Base-by-base conservation (phyloP, 64 coral and sea anemone genomes). In the Hydrozoanthus tunicans region DNA sequence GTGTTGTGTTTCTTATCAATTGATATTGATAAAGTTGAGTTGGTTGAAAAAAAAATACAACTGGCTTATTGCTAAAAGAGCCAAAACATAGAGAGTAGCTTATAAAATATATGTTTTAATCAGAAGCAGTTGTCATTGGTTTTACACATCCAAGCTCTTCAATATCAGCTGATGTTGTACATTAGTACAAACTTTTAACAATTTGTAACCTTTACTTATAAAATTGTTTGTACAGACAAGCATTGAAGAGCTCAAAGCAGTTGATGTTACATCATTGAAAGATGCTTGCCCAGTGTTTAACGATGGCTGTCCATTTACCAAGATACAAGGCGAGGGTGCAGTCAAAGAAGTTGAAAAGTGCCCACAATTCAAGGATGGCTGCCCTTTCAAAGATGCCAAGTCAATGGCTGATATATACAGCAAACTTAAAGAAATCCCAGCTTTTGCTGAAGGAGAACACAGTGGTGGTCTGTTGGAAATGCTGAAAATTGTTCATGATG, bases 211-310 rank as follows among this genome's bases (percentile, higher is more conserved):
- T 7, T 80, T 60, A n/a, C 15, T 60, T 7, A 74, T 58, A 81
- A 62, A 11, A 81, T 68, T 72, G 83, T 51, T 6, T 86, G 53
- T n/a, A 13, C 53, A 73, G 4, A 68, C 65, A 26, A 58, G 58
- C 9, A 58, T 92, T 54, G 73, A 92, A 52, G 81, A 92, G 52
- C 25, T 92, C 14, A 59, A 92, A 53, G 62, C 57, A 10, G 74
- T 92, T 66, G 62, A 90, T 77, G 55, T 71, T 51, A 83, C 91
- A 51, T n/a, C 73, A 51, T 53, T 98, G 32, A 89, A 92, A 12
- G 93, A 98, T 1, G 68, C 91, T 15, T 98, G 96, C 64, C 96
- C 96, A 54, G 96, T 94, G 10, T 98, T 98, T 64, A 95, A 89
- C 56, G 91, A 98, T 23, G 96, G 96, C 62, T 98, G 96, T 56